phyloP scores from a whole-genome alignment of 2,888 invertebrate species.

The Scaptomyza polygonia region DNA sequence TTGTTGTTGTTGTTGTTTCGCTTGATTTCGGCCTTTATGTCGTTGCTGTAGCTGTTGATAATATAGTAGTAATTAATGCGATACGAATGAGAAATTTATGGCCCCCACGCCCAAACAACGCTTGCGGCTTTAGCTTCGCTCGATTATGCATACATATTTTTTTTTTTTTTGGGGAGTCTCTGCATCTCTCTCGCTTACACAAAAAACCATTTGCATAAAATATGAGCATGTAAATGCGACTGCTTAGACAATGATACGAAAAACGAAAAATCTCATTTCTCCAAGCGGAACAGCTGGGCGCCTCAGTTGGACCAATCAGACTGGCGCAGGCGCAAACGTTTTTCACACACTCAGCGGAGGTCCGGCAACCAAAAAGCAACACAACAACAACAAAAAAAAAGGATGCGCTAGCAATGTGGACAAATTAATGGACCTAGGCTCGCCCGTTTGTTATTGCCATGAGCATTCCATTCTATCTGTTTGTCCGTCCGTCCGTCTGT shows the following conservation, averaged over 20 bases:
- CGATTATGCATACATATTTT: slow-evolving; percentile 14
- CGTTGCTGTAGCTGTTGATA: slow-evolving; percentile 60
- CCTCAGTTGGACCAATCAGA: slow-evolving; percentile 34
- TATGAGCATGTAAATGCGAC: slow-evolving; percentile 70
- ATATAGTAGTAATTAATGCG: slow-evolving; percentile 83
- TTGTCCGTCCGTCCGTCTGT: not conserved
- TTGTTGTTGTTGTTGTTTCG: slow-evolving; percentile 37
- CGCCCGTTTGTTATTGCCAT: slow-evolving; percentile 21
- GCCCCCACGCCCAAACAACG: slow-evolving; percentile 79
- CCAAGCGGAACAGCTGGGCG: slow-evolving; percentile 53
- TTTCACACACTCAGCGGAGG: slow-evolving; percentile 32
- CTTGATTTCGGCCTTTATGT: slow-evolving; percentile 46
- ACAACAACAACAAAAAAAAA: slow-evolving; percentile 30
- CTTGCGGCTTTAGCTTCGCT: slow-evolving; percentile 43
- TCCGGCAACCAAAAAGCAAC: slow-evolving; percentile 16
- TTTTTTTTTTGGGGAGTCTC: slow-evolving; percentile 15
- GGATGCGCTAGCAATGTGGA: slow-evolving; percentile 66
- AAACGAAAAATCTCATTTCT: slow-evolving; percentile 32
- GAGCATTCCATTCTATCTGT: not conserved
- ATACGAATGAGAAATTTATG: slow-evolving; percentile 83
- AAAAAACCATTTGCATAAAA: slow-evolving; percentile 68
- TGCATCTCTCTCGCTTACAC: slow-evolving; percentile 8
- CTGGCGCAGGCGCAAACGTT: slow-evolving; percentile 15
- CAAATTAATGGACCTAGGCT: slow-evolving; percentile 67
- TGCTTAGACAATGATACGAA: slow-evolving; percentile 12